These are phyloP conservation scores for Cephalopholis sonnerati DNA, from an alignment of 2,113 vertebrate species.

Conservation along the genomic window DNA sequence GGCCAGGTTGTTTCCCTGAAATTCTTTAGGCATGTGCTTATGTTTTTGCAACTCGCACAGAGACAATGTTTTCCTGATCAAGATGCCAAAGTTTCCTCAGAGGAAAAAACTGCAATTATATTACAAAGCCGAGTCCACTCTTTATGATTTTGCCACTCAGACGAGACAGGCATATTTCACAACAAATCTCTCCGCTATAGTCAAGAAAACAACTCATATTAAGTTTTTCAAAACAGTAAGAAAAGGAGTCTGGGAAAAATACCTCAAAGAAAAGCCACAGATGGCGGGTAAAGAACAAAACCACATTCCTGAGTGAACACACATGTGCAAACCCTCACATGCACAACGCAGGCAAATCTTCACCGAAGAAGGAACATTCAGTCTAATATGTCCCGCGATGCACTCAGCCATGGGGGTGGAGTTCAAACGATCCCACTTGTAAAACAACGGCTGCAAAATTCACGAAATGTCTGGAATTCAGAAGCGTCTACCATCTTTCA, in stretches of 20 bases:
- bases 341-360: slow-evolving; percentile 57
- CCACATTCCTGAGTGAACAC: slow-evolving; percentile 79
- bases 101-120: slow-evolving; percentile 56
- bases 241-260: slow-evolving; percentile 73
- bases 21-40: slow-evolving; percentile 79
- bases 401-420: slow-evolving; percentile 50
- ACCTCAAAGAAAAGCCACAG: slow-evolving; percentile 69
- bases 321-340: slow-evolving; percentile 75
- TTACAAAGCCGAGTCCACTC: slow-evolving; percentile 44
- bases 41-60: slow-evolving; percentile 65
- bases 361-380: slow-evolving; percentile 46
- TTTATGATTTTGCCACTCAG: slow-evolving; percentile 46
- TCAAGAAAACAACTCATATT: slow-evolving; percentile 53
- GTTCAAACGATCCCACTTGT: slow-evolving; percentile 64
- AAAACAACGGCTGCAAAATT: slow-evolving; percentile 72
- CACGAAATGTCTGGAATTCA: slow-evolving; percentile 79
- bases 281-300: slow-evolving; percentile 73
- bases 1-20: slow-evolving; percentile 75
- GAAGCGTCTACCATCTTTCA: slow-evolving; percentile 45
- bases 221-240: slow-evolving; percentile 38
- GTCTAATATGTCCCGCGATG: slow-evolving; percentile 70
- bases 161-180: slow-evolving; percentile 53
- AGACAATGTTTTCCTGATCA: slow-evolving; percentile 69
- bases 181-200: slow-evolving; percentile 44
- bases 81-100: slow-evolving; percentile 49